Base-by-base conservation (phyloP, 1,140 invertebrate genomes). In the Sipha flava region DNA sequence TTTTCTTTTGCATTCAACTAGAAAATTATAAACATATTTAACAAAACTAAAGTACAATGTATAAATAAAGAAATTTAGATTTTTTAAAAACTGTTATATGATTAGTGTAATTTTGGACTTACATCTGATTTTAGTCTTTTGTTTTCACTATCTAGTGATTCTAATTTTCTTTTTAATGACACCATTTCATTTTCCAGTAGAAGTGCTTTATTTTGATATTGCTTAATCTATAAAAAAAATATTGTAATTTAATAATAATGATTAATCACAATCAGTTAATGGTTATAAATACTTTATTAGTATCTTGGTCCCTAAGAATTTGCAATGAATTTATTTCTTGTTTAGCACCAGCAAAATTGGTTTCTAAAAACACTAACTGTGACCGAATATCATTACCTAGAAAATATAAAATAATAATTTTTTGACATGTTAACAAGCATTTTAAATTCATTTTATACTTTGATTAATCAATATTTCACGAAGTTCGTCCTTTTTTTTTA, bases 301-400 rank as follows among this genome's bases (percentile, higher is more conserved):
- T 89, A 75, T 92, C 89, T 80, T 91, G 88, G 12, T 89, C 86
- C 66, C 91, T 86, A 34, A 89, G 87, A 1, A 88, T 88, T 82
- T 88, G 89, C 0, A 92, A 82, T 12, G 89, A 88, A 5, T 86
- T 86, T 82, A 90, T 89, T 84, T 93, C 91, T 79, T 89, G 88
- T 82, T 88, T 88, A 2, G 91, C 85, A 81, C 88, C 87, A 18
- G 90, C 83, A 79, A 89, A 89, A 81, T 93, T 91, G 81, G 91
- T 89, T 81, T 93, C 90, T 54, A 91, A 83, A n/a, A 88, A 86
- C 70, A 91, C 84, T 18, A 93, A 83, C 81, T 88, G 87, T 81
- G 88, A 89, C 40, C 90, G 86, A 79, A 92, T 89, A 57, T 89
- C 88, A 82, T 90, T 54, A 80, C 73, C 77, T 81, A 40, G 5